Evolutionary conservation across 1,140 invertebrate species (phyloP).

Genomic region (Sipha flava): DNA sequence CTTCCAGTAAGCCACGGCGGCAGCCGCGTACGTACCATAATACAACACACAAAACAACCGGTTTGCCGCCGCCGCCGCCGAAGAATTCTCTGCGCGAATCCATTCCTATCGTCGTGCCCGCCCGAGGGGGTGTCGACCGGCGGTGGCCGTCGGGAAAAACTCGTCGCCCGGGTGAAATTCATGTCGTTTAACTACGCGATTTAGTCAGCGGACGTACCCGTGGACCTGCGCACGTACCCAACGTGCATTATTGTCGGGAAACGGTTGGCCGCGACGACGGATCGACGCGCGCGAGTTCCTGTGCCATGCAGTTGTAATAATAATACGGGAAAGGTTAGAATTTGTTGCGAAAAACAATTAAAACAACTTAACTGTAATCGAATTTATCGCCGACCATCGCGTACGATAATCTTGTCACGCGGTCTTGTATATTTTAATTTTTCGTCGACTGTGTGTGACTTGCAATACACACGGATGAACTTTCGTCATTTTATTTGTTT

Average conservation of each 20-base stretch:
- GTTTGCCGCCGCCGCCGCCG: not conserved
- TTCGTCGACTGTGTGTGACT: no score
- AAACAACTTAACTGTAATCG: no score
- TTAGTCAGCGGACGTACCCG: not conserved
- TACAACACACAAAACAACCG: constrained; percentile 23
- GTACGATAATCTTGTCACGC: no score
- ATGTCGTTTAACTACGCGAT: no score
- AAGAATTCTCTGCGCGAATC: constrained; percentile 2
- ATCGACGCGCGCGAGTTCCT: no score
- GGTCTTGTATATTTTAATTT: no score
- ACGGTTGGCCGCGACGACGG: not conserved
- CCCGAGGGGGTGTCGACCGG: constrained; percentile 9
- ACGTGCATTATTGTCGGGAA: not conserved
- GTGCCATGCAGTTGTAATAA: no score
- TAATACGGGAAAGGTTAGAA: no score
- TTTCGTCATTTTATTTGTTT: no score
- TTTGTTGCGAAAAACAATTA: no score
- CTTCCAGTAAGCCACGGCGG: not conserved
- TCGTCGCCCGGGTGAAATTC: not conserved
- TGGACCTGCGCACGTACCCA: not conserved
- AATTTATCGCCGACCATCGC: no score
- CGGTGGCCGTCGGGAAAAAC: not conserved
- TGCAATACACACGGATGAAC: no score
- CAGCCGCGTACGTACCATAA: not conserved
- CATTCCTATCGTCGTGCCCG: not conserved